Evolutionary conservation across 2,888 invertebrate genomes (phyloP).

Genomic region (Archips xylosteana): DNA sequence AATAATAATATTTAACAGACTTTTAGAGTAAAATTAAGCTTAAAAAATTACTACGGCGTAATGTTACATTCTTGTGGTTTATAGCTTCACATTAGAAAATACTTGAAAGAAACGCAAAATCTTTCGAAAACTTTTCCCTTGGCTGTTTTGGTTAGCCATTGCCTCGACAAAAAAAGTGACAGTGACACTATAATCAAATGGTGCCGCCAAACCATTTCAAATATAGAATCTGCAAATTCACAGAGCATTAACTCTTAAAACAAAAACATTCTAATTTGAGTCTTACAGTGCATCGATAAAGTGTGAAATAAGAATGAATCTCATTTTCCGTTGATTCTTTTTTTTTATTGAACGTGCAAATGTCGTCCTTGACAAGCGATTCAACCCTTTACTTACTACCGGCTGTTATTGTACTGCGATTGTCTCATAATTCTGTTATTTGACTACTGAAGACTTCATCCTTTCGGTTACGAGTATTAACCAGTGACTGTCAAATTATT

Average conservation of each 20-base stretch:
- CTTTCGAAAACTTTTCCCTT: no score
- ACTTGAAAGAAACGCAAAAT: no score
- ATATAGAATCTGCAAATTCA: not conserved
- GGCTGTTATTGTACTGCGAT: constrained; percentile 39
- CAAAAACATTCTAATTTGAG: not conserved
- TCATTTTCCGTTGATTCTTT: not conserved
- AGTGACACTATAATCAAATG: not conserved
- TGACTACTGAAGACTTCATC: constrained; percentile 54
- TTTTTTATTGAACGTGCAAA: no score
- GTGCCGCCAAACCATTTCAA: not conserved
- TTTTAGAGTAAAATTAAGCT: no score
- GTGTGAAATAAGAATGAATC: not conserved
- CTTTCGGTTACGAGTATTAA: constrained; percentile 46
- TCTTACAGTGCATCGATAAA: not conserved
- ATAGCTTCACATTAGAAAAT: no score
- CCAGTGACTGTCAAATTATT: constrained; percentile 66
- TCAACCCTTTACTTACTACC: constrained; percentile 55
- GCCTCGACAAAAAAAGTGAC: not conserved
- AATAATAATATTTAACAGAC: not conserved
- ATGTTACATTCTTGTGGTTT: no score
- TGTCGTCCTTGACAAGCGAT: constrained; percentile 50
- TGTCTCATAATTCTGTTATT: constrained; percentile 9
- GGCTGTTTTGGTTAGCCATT: no score
- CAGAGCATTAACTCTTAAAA: not conserved
- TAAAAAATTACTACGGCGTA: no score